Evolutionary conservation across 2,888 invertebrate species (phyloP), one percentile per base, ranked within the genome.

Genomic region (Pseudococcus viburni): DNA sequence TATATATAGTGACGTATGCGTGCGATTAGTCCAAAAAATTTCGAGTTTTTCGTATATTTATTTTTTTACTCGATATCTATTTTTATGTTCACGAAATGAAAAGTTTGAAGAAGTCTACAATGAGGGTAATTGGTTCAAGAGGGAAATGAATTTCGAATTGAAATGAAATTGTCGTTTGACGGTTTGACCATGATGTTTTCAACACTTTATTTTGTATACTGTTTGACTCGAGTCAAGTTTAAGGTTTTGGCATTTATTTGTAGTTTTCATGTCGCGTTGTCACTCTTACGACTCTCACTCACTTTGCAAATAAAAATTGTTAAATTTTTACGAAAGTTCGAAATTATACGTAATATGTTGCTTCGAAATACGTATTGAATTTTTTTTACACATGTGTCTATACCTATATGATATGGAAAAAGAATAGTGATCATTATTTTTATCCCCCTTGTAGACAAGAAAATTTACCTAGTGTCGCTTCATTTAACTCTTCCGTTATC

Each of bases 181-280:
- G 17, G 6, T 17, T 17, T 77, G 77, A 39, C 77, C 39, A 39
- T 77, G 39, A 39, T 77, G 9, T 11, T 64, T 64, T 64, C 15
- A 64, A 64, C 64, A 64, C 64, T 64, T 64, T 15, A 64, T 64
- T 22, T 64, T 39, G 39, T 73, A 15, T 42, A 15, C 12, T 39
- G 39, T 64, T 64, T 22, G 22, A 64, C 64, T 77, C n/a, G 77
- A 39, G 77, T 77, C 77, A 77, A 77, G 77, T 77, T 77, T 77
- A 77, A 77, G 77, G 77, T 77, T 77, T 77, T 77, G 77, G 77
- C 77, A 77, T 73, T 73, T 73, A 4, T 5, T 59, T 59, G 15
- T 59, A 19, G 7, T n/a, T 59, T 59, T 59, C n/a, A 15, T 64
- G 22, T 55, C 51, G n/a, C 51, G n/a, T 11, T 19, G 64, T 64